phyloP scores from a whole-genome alignment of 2,113 vertebrate species.

The Phylloscopus trochilus region DNA sequence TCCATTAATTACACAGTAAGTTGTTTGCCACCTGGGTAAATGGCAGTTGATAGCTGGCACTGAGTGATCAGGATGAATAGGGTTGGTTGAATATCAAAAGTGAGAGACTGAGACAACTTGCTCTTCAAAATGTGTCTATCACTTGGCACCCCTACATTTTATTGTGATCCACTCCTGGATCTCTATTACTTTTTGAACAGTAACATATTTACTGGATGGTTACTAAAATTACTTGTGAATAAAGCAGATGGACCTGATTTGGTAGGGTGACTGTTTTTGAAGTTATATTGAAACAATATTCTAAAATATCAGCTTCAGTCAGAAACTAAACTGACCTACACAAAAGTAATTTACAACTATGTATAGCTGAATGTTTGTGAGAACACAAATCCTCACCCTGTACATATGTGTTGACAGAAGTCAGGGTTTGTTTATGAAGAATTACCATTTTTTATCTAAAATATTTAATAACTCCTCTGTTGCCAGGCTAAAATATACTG shows the following conservation, averaged over 20 bases:
- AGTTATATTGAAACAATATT: background rate
- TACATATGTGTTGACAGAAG: background rate
- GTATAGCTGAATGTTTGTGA: background rate
- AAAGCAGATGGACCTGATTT: background rate
- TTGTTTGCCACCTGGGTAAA: background rate
- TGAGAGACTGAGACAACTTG: background rate
- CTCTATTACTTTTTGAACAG: background rate
- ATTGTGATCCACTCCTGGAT: background rate
- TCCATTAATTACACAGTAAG: background rate
- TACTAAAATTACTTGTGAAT: background rate
- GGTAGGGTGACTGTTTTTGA: background rate
- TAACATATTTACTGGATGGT: background rate
- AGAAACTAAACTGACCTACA: background rate
- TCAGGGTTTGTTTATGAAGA: background rate
- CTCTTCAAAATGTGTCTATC: background rate
- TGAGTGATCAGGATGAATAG: background rate
- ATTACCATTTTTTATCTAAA: background rate
- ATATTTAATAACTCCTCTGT: background rate
- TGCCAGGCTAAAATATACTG: background rate
- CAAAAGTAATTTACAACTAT: background rate
- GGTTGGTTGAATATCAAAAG: background rate
- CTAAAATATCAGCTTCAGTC: background rate
- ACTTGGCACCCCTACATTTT: background rate
- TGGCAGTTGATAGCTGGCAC: background rate
- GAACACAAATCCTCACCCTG: background rate